Conservation (phyloP, 2,888 invertebrate species). For the Heliconius erato region DNA sequence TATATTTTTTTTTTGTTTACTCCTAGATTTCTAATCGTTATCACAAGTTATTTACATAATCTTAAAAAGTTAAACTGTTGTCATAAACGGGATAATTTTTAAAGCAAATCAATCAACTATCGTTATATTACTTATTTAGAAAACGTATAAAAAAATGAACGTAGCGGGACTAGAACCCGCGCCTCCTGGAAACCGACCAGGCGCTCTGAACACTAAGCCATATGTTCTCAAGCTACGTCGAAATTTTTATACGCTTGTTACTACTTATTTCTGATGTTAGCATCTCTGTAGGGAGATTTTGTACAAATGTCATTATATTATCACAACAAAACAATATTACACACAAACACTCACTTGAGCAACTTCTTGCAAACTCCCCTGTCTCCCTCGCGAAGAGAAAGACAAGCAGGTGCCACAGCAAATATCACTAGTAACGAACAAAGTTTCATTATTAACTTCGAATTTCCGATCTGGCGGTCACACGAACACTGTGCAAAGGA, state of each 20-base stretch:
- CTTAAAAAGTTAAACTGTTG: neutral
- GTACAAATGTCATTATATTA: neutral
- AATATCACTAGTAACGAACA: neutral
- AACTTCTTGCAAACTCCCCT: slow-evolving; percentile 27
- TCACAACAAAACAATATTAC: neutral
- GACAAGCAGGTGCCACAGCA: neutral
- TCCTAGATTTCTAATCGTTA: too few species aligned
- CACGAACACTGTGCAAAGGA: slow-evolving; percentile 22
- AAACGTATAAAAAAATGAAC: too few species aligned
- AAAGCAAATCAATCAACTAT: neutral
- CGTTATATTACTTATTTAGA: too few species aligned
- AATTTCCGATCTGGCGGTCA: neutral
- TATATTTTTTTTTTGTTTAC: neutral
- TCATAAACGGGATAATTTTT: neutral
- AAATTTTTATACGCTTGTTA: too few species aligned
- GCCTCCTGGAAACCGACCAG: too few species aligned
- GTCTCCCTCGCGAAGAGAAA: slow-evolving; percentile 23
- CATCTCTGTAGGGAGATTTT: too few species aligned
- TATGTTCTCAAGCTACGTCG: too few species aligned
- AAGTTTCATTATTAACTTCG: slow-evolving; percentile 1
- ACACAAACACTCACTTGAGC: neutral
- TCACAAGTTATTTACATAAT: too few species aligned
- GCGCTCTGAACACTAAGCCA: too few species aligned
- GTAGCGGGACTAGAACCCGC: too few species aligned
- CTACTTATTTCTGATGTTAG: too few species aligned